A percentile compares a stretch with the other conserved stretches of the same genome.
These are phyloP conservation scores for Pluvialis apricaria DNA, from an alignment of 2,113 vertebrate genomes.

Conservation along the genomic window DNA sequence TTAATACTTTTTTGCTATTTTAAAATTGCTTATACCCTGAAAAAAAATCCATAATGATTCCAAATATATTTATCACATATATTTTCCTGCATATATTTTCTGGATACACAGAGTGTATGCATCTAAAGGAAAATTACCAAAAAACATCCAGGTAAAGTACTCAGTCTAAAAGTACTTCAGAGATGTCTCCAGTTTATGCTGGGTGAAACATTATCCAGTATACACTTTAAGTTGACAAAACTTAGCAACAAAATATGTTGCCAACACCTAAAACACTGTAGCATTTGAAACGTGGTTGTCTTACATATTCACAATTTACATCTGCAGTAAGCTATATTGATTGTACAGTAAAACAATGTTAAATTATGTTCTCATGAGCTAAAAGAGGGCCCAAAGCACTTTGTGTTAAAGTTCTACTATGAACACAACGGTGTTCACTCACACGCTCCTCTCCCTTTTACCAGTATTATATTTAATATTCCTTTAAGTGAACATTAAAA, in stretches of 20 bases:
- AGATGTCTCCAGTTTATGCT: not conserved
- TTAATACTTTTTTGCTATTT: not conserved
- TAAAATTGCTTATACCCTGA: not conserved
- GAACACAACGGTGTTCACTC: not conserved
- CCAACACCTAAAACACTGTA: not conserved
- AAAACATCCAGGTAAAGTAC: not conserved
- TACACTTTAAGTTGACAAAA: not conserved
- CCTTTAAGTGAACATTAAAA: not conserved
- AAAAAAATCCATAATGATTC: not conserved
- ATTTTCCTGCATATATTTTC: not conserved
- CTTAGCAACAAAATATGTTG: not conserved
- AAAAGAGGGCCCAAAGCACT: not conserved
- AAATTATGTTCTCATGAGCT: not conserved
- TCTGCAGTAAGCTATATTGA: not conserved
- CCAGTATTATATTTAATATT: not conserved
- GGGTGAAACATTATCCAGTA: not conserved
- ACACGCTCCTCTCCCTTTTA: not conserved
- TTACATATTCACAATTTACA: not conserved
- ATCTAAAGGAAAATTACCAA: not conserved
- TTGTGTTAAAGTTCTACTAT: not conserved
- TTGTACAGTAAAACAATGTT: not conserved
- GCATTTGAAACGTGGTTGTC: not conserved
- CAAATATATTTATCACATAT: not conserved
- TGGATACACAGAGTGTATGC: not conserved
- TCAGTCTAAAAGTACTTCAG: not conserved